These are phyloP conservation scores for Anser brachyrhynchus DNA, from an alignment of 2,113 vertebrate species.

Conservation along the genomic window DNA sequence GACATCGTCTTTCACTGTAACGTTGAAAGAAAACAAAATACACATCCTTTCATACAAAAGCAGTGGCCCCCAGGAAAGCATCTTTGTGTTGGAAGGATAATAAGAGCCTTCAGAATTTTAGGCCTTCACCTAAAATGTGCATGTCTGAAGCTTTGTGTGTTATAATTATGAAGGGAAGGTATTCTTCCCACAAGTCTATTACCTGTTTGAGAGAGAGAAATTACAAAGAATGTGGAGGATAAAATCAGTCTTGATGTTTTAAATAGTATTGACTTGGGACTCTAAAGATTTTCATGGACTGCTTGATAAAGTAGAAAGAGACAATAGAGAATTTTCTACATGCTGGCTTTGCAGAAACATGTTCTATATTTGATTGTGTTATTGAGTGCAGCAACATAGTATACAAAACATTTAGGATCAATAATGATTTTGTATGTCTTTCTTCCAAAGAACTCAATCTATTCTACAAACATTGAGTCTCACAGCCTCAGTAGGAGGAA, in stretches of 20 bases:
- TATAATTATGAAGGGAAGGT: slow-evolving; percentile 24
- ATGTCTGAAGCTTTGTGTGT: slow-evolving; percentile 13
- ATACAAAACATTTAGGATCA: slow-evolving; percentile 54
- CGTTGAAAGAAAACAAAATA: not conserved
- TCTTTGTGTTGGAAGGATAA: slow-evolving; percentile 20
- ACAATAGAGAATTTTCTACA: slow-evolving; percentile 51
- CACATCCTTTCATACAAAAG: not conserved
- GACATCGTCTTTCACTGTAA: not conserved
- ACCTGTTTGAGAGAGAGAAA: slow-evolving; percentile 24
- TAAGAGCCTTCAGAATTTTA: slow-evolving; percentile 10
- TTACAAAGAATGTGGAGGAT: slow-evolving; percentile 6
- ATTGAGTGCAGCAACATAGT: slow-evolving; percentile 20
- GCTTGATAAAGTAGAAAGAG: slow-evolving; percentile 44
- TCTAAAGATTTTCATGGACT: slow-evolving; percentile 35
- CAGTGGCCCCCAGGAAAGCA: not conserved
- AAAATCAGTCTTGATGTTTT: slow-evolving; percentile 48
- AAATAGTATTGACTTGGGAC: slow-evolving; percentile 38
- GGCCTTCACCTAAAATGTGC: not conserved
- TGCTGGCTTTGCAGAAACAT: slow-evolving; percentile 35
- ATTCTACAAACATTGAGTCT: not conserved
- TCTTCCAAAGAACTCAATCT: slow-evolving; percentile 10
- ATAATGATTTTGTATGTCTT: slow-evolving; percentile 26
- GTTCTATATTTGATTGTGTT: slow-evolving; percentile 48
- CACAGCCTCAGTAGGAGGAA: not conserved
- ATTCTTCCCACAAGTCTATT: slow-evolving; percentile 18